Base-by-base conservation (phyloP, 2,888 invertebrate genomes). In the Himalopsyche anomala region DNA sequence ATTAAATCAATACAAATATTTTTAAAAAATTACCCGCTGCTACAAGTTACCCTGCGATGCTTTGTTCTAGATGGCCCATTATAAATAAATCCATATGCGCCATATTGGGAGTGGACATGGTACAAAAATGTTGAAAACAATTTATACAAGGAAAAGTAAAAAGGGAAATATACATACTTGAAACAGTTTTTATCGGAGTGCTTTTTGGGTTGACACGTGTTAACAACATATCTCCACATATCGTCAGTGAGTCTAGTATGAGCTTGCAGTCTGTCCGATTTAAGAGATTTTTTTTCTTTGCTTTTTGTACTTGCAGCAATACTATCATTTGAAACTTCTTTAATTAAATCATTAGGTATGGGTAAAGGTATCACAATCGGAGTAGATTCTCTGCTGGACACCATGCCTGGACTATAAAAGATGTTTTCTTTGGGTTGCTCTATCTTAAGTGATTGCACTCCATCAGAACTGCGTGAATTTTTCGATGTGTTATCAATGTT, bases 371-470 rank as follows among this genome's bases (percentile, higher is more conserved):
- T 19, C n/a, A 84, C 80, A 36, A 81, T 54, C 17, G 87, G 86
- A 36, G 87, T 86, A 5, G 86, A 19, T 42, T 87, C 87, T 69
- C 84, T 55, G 45, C 87, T 87, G n/a, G 87, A 88, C 45, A 42
- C 86, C 86, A 88, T 87, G 4, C 83, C 84, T 4, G 88, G 88
- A 81, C 88, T 88, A 55, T 88, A 88, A 19, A 85, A 81, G 56
- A 45, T 81, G 9, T 56, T 74, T 74, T 74, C 74, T 36, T 74
- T 38, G 12, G 15, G 8, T 36, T 28, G 12, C 38, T 74, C 74
- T 4, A 36, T 74, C 36, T 36, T 74, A 38, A 74, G 74, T 38
- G 36, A 74, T 36, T 74, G 19, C 15, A 74, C 74, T 38, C 15
- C 15, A 36, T 74, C 74, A 74, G 36, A 28, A 15, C 36, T 38